These are phyloP conservation scores for Pammene aurita DNA, from an alignment of 2,888 invertebrate genomes.

Conservation along the genomic window DNA sequence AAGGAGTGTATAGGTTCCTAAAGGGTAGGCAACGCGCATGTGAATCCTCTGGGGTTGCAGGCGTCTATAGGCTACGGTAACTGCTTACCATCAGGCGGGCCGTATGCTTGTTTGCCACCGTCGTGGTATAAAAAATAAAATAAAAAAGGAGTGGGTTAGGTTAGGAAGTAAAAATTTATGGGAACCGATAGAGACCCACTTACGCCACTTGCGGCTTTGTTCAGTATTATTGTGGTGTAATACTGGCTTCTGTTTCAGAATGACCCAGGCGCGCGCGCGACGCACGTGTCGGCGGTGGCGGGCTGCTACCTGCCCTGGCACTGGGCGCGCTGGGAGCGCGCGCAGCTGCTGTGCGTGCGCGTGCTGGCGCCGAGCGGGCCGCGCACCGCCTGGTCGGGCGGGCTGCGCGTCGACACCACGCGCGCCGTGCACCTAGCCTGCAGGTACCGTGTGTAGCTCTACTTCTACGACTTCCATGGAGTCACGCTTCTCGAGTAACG, in stretches of 20 bases:
- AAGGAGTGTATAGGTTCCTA: too few relatives aligned
- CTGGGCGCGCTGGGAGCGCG: constrained; percentile 96
- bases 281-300: constrained; percentile 91
- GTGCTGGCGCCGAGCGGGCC: constrained; percentile 83
- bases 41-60: too few relatives aligned
- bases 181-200: too few relatives aligned
- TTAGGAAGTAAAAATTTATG: too few relatives aligned
- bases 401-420: constrained; percentile 92
- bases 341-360: constrained; percentile 93
- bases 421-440: constrained; percentile 95
- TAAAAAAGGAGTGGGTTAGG: too few relatives aligned
- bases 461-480: constrained; percentile 90
- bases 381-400: constrained; percentile 93
- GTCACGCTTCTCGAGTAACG: too few relatives aligned
- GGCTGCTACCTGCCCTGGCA: constrained; percentile 97
- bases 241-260: constrained; percentile 63
- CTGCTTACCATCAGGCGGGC: too few relatives aligned
- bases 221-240: neutral
- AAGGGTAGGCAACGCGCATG: too few relatives aligned
- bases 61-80: too few relatives aligned
- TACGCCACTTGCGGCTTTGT: too few relatives aligned
- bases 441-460: constrained; percentile 88
- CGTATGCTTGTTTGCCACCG: too few relatives aligned
- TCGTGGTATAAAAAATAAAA: too few relatives aligned
- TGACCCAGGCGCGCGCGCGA: constrained; percentile 87